Evolutionary conservation across 2,797 vertebrate species (phyloP).

Genomic region (Spinus olivaceus): DNA sequence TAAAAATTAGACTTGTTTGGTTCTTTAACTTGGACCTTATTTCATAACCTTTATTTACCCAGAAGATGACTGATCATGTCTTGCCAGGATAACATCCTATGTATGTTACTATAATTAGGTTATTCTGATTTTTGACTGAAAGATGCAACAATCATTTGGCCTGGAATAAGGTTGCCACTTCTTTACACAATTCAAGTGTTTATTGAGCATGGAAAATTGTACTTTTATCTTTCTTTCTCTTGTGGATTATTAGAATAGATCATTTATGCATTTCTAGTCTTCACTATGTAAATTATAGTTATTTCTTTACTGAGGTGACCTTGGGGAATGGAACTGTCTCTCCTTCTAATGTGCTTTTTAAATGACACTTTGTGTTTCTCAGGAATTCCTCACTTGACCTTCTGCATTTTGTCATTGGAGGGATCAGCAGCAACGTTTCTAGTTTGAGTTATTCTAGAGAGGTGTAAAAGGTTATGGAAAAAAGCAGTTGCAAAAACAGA

Average conservation of each 20-base stretch:
- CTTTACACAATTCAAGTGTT: background rate
- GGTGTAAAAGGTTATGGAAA: constrained; percentile 58
- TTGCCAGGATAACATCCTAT: background rate
- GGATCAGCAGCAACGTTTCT: constrained; percentile 44
- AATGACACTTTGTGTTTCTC: background rate
- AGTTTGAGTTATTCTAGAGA: constrained; percentile 65
- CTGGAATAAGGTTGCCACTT: background rate
- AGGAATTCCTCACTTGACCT: constrained; percentile 49
- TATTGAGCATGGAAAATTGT: background rate
- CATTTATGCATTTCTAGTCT: background rate
- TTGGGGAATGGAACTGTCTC: background rate
- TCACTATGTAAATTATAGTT: background rate
- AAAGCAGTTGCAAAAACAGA: constrained; percentile 67
- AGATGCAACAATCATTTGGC: background rate
- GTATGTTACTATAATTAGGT: background rate
- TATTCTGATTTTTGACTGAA: constrained; percentile 23
- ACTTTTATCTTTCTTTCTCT: constrained; percentile 27
- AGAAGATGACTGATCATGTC: background rate
- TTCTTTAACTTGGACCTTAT: constrained; percentile 8
- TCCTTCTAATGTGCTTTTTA: background rate
- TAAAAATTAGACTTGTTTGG: constrained; percentile 10
- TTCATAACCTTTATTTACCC: constrained; percentile 30
- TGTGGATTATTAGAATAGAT: background rate
- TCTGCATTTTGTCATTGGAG: constrained; percentile 24
- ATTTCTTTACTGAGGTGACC: background rate